These are phyloP conservation scores for Anthopleura xanthogrammica DNA, from an alignment of 92 coral and sea anemone species.

Conservation along the genomic window DNA sequence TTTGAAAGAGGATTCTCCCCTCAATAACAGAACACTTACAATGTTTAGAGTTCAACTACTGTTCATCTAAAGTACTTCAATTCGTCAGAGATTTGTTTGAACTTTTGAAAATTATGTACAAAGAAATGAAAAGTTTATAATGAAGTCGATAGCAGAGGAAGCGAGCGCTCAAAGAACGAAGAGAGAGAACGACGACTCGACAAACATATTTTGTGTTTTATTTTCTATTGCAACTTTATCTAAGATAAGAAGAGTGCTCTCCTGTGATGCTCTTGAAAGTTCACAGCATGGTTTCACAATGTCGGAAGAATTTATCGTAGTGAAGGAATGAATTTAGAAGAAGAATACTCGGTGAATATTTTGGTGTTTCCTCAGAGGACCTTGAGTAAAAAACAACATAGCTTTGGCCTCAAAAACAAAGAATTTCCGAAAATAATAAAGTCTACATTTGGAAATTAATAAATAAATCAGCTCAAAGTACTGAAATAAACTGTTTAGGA, in stretches of 20 bases:
- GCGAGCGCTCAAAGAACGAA: background rate
- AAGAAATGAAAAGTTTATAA: background rate
- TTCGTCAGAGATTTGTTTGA: conserved; percentile 14
- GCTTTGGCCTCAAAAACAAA: no score
- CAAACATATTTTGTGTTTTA: background rate
- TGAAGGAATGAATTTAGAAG: background rate
- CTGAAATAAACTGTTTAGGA: no score
- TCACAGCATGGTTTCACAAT: background rate
- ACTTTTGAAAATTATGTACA: background rate
- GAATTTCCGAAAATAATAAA: no score
- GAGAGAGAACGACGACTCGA: background rate
- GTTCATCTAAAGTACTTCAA: conserved; percentile 10
- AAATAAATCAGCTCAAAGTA: no score
- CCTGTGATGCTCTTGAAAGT: background rate
- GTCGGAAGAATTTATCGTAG: background rate
- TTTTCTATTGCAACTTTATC: background rate
- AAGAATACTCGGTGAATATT: background rate
- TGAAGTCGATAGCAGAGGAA: background rate
- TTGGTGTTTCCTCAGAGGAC: no score
- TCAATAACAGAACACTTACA: conserved; percentile 37
- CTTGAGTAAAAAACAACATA: no score
- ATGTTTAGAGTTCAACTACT: conserved; percentile 25
- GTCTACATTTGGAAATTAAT: no score
- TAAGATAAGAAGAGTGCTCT: background rate
- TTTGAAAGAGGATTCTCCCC: conserved; percentile 31